These are phyloP conservation scores for Pipistrellus pygmaeus DNA, from an alignment of 2,797 vertebrate genomes.

Conservation along the genomic window DNA sequence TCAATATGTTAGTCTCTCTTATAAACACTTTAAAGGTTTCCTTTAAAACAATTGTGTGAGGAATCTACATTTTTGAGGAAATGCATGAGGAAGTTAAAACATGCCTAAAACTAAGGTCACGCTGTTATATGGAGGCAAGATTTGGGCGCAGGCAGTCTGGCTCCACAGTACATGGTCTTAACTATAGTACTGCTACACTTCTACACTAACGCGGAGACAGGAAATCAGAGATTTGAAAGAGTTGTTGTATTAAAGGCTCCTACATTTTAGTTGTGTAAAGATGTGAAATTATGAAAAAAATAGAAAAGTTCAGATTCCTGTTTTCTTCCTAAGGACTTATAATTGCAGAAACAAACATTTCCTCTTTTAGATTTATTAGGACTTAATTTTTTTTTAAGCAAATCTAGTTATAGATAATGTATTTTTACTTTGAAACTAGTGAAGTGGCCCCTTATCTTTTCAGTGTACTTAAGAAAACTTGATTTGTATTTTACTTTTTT, in stretches of 20 bases:
- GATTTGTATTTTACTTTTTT: slow-evolving; percentile 41
- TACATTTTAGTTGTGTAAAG: slow-evolving; percentile 38
- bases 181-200: background rate
- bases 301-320: background rate
- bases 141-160: background rate
- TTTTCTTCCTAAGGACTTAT: slow-evolving; percentile 38
- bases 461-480: slow-evolving; percentile 44
- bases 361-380: slow-evolving; percentile 39
- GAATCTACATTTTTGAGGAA: slow-evolving; percentile 49
- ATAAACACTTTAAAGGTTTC: slow-evolving; percentile 34
- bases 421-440: slow-evolving; percentile 64
- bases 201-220: background rate
- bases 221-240: slow-evolving; percentile 21
- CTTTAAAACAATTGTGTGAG: slow-evolving; percentile 22
- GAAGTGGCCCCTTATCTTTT: slow-evolving; percentile 46
- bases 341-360: slow-evolving; percentile 3
- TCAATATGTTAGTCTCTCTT: background rate
- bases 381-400: slow-evolving; percentile 46
- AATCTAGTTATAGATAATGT: slow-evolving; percentile 30
- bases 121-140: background rate
- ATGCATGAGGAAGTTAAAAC: background rate
- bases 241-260: slow-evolving; percentile 44
- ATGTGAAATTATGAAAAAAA: background rate
- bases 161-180: background rate
- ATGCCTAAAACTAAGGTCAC: background rate